Conservation (phyloP, 2,113 vertebrate species). For the Rhombomys opimus region DNA sequence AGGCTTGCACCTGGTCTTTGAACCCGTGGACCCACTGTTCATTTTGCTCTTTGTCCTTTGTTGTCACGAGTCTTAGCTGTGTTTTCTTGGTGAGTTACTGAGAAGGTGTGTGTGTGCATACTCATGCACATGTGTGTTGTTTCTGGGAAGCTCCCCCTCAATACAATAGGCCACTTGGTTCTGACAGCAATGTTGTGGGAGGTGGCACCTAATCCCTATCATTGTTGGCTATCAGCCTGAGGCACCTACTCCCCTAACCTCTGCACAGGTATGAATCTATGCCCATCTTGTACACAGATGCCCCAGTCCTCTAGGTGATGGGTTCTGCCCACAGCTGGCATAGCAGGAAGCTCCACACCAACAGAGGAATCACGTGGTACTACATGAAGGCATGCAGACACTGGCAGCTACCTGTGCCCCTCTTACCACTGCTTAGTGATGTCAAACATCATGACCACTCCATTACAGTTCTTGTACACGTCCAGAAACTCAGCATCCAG, state of each 20-base stretch:
- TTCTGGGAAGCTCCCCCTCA: background rate
- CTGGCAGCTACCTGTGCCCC: no score
- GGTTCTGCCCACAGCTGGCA: background rate
- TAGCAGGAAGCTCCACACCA: accelerated
- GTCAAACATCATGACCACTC: slow-evolving; percentile 99
- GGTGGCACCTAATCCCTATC: accelerated
- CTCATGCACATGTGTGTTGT: no score
- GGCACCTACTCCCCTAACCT: background rate
- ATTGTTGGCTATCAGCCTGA: no score
- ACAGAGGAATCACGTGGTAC: background rate
- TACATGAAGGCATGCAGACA: accelerated
- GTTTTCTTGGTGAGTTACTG: background rate
- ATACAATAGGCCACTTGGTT: no score
- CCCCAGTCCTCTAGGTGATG: background rate
- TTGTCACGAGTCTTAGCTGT: background rate
- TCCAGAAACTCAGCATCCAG: slow-evolving; percentile 98
- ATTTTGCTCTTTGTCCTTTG: background rate
- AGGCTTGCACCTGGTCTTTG: background rate
- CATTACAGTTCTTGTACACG: slow-evolving; percentile 98
- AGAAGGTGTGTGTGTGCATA: background rate
- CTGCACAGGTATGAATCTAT: background rate
- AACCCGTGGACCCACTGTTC: background rate
- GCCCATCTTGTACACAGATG: background rate
- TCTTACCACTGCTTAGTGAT: slow-evolving; percentile 99
- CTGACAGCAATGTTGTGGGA: background rate